Base-by-base conservation (phyloP, 1,140 invertebrate species). In the Venustaconcha ellipsiformis region DNA sequence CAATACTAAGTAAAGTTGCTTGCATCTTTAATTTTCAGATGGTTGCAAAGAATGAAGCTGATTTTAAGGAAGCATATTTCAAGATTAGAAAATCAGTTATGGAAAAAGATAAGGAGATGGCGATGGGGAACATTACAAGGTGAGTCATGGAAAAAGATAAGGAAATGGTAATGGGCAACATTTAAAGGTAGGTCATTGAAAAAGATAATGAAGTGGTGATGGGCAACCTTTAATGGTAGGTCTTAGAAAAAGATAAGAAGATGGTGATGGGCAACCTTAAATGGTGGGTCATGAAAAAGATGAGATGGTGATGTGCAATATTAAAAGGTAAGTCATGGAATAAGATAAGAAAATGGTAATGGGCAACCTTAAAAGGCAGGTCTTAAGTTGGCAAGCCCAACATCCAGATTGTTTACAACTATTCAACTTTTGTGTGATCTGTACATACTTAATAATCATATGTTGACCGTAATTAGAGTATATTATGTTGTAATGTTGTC, bases 31-130 rank as follows among this genome's bases (percentile, higher is more conserved):
- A 23, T 18, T 76, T 70, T 57, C 57, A 77, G 75, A 72, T 72
- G 67, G 69, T 65, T 30, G 26, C 72, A 11, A 77, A 72, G n/a
- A 72, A 70, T 71, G 65, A 57, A 18, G 56, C 62, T 48, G 83
- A 85, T 20, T 85, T 87, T 65, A 72, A 83, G 68, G 63, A 79
- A 17, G 81, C 81, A 26, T 85, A 85, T 74, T 55, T 76, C 15
- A 63, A 62, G 3, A 48, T 85, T 5, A 23, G 82, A n/a, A 70
- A 79, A 20, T 74, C 58, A n/a, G 80, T 81, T 23, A 79, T 78
- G 65, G 78, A 81, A 13, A 58, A 76, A 20, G 85, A 87, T 73
- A 67, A 71, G 20, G 37, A 80, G 0, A 75, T 72, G 62, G 76
- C 73, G 1, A 79, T 75, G 66, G 80, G 81, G 14, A 80, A 80